Evolutionary conservation across 2,888 invertebrate genomes (phyloP), one percentile per base, ranked within the genome.

Genomic region (Cactoblastis cactorum): DNA sequence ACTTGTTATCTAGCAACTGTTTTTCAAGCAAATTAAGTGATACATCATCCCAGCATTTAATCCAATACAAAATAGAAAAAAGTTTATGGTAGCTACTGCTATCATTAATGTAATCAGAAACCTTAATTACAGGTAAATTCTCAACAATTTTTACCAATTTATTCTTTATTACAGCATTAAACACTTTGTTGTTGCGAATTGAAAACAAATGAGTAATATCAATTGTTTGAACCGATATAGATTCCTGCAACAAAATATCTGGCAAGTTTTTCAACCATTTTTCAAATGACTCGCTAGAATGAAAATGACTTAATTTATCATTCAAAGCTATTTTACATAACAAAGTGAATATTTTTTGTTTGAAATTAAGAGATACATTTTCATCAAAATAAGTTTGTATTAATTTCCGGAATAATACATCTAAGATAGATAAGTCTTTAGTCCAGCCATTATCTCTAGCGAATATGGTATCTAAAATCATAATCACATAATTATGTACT

Each of bases 191-290:
- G 56, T 86, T 90, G 49, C 90, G 88, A 46, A 91, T 89, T 15
- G 92, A 91, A 68, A 94, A 89, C 55, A 88, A 84, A 12, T 91
- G 88, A 54, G 94, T 78, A 4, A 91, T 91, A 50, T 91, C 67
- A n/a, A 93, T 69, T 2, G 91, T 90, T 59, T 90, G 79, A 35
- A 81, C 69, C 34, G 87, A 86, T 5, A 94, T 60, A 45, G 71
- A 80, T 35, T 82, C 67, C n/a, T 85, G 77, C 53, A 91, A 77
- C 45, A 94, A 74, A 53, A 93, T 83, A 54, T 91, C 84, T 0
- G 93, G 92, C 55, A 93, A 69, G 51, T 85, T 85, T 51, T 75
- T 71, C 0, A 93, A 70, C 90, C 93, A 93, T 8, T 64, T 65
- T 39, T 82, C 71, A 67, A 91, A 93, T 24, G 71, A 69, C 33